Base-by-base conservation (phyloP, 2,888 invertebrate species). In the Acronicta alni region DNA sequence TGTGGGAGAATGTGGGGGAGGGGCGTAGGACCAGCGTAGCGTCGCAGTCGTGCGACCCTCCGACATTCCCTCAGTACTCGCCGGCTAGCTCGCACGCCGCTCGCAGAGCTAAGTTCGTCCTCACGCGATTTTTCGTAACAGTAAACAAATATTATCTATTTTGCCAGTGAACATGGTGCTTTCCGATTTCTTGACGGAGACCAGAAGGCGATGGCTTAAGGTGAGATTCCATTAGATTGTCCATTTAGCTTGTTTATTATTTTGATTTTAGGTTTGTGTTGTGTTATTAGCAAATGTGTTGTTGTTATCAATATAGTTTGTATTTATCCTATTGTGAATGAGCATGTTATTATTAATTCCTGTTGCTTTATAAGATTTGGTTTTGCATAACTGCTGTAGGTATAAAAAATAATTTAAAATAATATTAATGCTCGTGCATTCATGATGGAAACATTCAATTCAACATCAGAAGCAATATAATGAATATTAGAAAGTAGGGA, bases 121-220 rank as follows among this genome's bases (percentile, higher is more conserved):
- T 55, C 72, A 64, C 67, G 76, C 79, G 78, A 26, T 41, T 17
- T 47, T 16, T 65, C 67, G 77, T 64, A 65, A 72, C 35, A 48
- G 46, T 44, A 61, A 51, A 51, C 57, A 57, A 62, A 71, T 41
- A 47, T 60, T 56, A 37, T 38, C 35, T 32, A 44, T 18, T 56
- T 61, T 51, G 23, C 43, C 55, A 49, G 54, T 57, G 48, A 81
- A 68, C 56, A 94, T 94, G 93, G 93, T 93, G 84, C 83, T 94
- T 38, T 86, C 92, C 26, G 93, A 93, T 61, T 92, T 94, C 66
- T 78, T 93, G 79, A 92, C 92, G 67, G 93, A 93, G 79, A 94
- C 93, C 15, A 81, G 93, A 63, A 87, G 89, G 84, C 87, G 92
- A 66, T 94, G 93, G 93, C 67, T 92, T 47, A 92, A 93, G 89